Percentiles rank a stretch among this genome's conserved stretches.
Evolutionary conservation across 2,888 invertebrate species (phyloP).

Genomic region (Philaethria dido): DNA sequence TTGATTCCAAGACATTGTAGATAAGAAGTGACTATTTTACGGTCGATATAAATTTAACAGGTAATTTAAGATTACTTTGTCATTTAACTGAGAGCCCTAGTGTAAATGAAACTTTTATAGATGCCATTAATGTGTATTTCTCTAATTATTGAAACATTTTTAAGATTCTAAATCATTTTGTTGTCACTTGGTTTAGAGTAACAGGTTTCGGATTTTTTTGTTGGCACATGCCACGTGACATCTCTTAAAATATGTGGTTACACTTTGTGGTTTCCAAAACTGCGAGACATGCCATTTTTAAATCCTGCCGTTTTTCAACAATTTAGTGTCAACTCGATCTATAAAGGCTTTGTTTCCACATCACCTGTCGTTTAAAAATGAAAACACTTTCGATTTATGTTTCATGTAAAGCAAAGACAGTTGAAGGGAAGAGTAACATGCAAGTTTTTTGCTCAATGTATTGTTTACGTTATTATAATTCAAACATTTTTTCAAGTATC

Average conservation of each 20-base stretch:
- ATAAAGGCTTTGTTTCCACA: slow-evolving; percentile 64
- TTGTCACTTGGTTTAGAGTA: slow-evolving; percentile 52
- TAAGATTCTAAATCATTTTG: slow-evolving; percentile 2
- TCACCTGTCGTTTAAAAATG: slow-evolving; percentile 59
- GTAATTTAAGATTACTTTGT: slow-evolving; percentile 70
- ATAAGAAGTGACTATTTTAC: slow-evolving; percentile 70
- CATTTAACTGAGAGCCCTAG: slow-evolving; percentile 58
- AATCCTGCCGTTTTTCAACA: slow-evolving; percentile 52
- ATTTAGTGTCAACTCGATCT: slow-evolving; percentile 69
- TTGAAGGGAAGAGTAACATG: slow-evolving; percentile 34
- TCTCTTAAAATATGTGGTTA: slow-evolving; percentile 70
- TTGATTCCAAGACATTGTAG: slow-evolving; percentile 66
- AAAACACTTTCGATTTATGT: slow-evolving; percentile 36
- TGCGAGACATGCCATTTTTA: slow-evolving; percentile 55
- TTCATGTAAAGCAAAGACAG: slow-evolving; percentile 42
- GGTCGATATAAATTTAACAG: slow-evolving; percentile 58
- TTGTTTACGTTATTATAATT: not conserved
- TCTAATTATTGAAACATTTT: slow-evolving; percentile 30
- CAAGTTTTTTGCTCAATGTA: slow-evolving; percentile 3
- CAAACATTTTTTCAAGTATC: not conserved
- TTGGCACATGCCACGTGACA: slow-evolving; percentile 66
- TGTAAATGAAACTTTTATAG: slow-evolving; percentile 65
- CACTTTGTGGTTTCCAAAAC: slow-evolving; percentile 72
- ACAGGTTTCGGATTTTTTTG: slow-evolving; percentile 59
- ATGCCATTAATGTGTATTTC: slow-evolving; percentile 51